Conservation (phyloP, 1,140 invertebrate species). For the Tetramorium alpestre region DNA sequence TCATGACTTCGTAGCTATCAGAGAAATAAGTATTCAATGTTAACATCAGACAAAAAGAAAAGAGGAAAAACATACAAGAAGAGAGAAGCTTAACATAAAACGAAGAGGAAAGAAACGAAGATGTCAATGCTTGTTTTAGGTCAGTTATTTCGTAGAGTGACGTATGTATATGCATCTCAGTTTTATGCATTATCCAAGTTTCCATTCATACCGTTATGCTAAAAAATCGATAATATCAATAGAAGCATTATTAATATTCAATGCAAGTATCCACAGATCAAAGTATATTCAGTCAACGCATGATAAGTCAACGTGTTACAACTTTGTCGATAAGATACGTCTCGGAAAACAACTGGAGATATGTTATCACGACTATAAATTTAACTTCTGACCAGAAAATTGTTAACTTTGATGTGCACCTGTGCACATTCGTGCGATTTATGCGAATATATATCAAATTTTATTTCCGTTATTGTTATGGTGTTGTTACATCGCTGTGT, state of each 20-base stretch:
- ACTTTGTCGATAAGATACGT: constrained; percentile 5
- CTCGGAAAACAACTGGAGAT: background rate
- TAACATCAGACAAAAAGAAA: constrained; percentile 8
- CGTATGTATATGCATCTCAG: background rate
- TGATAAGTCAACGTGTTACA: background rate
- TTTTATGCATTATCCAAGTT: background rate
- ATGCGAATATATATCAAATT: background rate
- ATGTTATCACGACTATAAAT: constrained; percentile 15
- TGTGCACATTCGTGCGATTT: background rate
- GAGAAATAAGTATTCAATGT: constrained; percentile 11
- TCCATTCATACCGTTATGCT: background rate
- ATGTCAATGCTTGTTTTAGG: background rate
- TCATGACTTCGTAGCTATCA: background rate
- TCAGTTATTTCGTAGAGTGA: background rate
- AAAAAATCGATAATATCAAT: background rate
- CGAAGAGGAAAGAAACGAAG: background rate
- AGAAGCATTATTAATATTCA: background rate
- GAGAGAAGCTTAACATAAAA: constrained; percentile 20
- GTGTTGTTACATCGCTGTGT: background rate
- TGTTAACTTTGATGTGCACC: background rate
- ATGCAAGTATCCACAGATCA: background rate
- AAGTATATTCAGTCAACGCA: background rate
- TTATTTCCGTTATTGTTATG: background rate
- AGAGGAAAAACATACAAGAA: constrained; percentile 23
- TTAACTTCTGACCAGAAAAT: background rate